Conservation (phyloP, 1,140 invertebrate species). For the Hyphantria cunea region DNA sequence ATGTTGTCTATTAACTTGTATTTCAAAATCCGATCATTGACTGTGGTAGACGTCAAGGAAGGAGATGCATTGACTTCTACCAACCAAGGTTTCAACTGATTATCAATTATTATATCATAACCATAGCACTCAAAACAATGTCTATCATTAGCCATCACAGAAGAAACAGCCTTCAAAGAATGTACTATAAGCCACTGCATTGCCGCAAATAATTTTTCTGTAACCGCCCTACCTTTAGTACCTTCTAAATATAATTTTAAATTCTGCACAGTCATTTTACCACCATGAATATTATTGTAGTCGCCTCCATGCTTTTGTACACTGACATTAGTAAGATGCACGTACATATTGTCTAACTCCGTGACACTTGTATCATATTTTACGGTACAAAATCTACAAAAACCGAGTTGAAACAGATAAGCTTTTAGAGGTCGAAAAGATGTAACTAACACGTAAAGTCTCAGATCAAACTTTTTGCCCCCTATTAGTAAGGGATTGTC, state of each 20-base stretch:
- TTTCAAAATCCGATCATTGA: slow-evolving; percentile 97
- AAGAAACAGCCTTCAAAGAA: slow-evolving; percentile 91
- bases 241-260: slow-evolving; percentile 95
- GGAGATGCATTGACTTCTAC: slow-evolving; percentile 97
- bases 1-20: slow-evolving; percentile 98
- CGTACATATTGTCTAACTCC: slow-evolving; percentile 91
- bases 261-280: slow-evolving; percentile 97
- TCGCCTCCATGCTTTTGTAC: slow-evolving; percentile 93
- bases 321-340: slow-evolving; percentile 95
- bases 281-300: slow-evolving; percentile 97
- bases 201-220: slow-evolving; percentile 91
- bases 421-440: slow-evolving; percentile 91
- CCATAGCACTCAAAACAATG: slow-evolving; percentile 96
- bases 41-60: slow-evolving; percentile 96
- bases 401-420: slow-evolving; percentile 91
- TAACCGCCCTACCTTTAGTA: slow-evolving; percentile 93
- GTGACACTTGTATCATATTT: slow-evolving; percentile 91
- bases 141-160: slow-evolving; percentile 88
- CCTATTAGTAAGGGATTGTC: slow-evolving; percentile 92
- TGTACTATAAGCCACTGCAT: slow-evolving; percentile 96
- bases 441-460: slow-evolving; percentile 92
- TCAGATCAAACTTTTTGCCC: slow-evolving; percentile 93
- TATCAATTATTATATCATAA: slow-evolving; percentile 95
- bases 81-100: slow-evolving; percentile 92
- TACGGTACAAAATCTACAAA: slow-evolving; percentile 91